Conservation (phyloP, 2,888 invertebrate species). For the Tinea trinotella region DNA sequence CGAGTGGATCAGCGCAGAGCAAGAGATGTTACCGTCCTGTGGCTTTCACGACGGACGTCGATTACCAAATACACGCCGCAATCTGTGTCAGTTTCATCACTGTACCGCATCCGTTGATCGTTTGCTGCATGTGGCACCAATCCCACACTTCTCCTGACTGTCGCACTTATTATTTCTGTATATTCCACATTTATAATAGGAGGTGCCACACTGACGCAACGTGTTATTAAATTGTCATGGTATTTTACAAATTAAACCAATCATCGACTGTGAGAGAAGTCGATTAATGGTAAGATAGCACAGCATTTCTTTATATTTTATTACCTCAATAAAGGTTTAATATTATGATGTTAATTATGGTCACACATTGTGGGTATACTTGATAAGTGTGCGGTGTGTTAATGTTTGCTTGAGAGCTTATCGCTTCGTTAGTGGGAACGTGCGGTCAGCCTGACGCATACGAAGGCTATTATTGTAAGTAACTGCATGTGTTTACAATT, state of each 20-base stretch:
- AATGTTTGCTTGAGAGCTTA: constrained; percentile 8
- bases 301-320: too few relatives aligned
- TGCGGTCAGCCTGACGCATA: constrained; percentile 8
- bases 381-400: constrained; percentile 7
- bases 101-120: constrained; percentile 54
- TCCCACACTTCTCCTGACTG: constrained; percentile 4
- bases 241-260: too few relatives aligned
- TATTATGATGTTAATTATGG: background rate
- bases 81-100: constrained; percentile 72
- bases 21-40: constrained; percentile 59
- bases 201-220: background rate
- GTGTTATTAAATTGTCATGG: too few relatives aligned
- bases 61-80: constrained; percentile 71
- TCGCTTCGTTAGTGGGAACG: constrained; percentile 10
- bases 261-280: too few relatives aligned
- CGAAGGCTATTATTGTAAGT: constrained; percentile 1
- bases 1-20: constrained; percentile 34
- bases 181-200: background rate
- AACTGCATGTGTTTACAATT: background rate
- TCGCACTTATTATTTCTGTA: background rate
- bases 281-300: too few relatives aligned
- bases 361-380: background rate
- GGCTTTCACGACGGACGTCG: constrained; percentile 60
- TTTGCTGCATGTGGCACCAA: constrained; percentile 24
- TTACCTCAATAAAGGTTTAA: background rate